These are phyloP conservation scores for Drosophila tanythrix DNA, from an alignment of 2,888 invertebrate genomes.

Conservation along the genomic window DNA sequence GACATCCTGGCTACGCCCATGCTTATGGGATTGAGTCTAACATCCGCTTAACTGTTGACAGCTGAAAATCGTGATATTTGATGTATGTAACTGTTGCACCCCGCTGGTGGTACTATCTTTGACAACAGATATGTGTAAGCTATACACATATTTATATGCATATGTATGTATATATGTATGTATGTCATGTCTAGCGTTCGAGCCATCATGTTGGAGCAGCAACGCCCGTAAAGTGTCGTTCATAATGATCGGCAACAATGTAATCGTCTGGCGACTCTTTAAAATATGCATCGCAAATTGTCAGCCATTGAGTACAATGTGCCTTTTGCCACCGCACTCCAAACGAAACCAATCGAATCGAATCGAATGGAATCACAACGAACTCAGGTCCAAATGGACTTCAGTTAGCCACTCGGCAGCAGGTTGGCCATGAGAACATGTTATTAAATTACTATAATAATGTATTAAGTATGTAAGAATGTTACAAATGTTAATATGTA, in stretches of 20 bases:
- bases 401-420: conserved; percentile 52
- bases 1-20: conserved; percentile 5
- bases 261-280: conserved; percentile 72
- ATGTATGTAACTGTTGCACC: conserved; percentile 37
- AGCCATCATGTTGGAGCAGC: conserved; percentile 52
- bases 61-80: conserved; percentile 80
- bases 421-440: conserved; percentile 84
- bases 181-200: conserved; percentile 14
- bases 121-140: conserved; percentile 2
- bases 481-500: conserved; percentile 81
- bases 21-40: conserved; percentile 3
- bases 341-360: conserved; percentile 32
- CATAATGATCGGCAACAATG: conserved; percentile 61
- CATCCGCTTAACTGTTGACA: conserved; percentile 71
- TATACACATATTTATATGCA: not conserved
- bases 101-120: conserved; percentile 46
- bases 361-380: conserved; percentile 35
- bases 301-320: conserved; percentile 39
- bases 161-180: not conserved
- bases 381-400: conserved; percentile 29
- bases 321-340: conserved; percentile 29
- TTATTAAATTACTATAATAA: conserved; percentile 82
- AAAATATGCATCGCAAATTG: conserved; percentile 68
- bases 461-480: conserved; percentile 82
- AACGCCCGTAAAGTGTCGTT: conserved; percentile 73